phyloP scores from a whole-genome alignment of 2,888 invertebrate genomes.

The Cetonia aurata region DNA sequence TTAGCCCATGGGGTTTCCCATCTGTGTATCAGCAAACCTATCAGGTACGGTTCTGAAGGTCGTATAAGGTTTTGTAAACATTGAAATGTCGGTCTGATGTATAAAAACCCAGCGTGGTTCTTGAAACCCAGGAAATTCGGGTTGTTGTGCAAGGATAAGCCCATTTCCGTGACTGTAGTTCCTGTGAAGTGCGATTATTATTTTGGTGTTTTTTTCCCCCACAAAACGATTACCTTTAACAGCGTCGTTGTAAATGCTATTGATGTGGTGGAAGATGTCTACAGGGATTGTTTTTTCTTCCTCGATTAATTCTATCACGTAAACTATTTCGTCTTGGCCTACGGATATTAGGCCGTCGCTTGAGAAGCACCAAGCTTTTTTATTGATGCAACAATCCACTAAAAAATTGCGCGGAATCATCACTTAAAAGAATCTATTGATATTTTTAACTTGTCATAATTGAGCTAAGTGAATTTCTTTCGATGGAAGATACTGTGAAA shows the following conservation, averaged over 20 bases:
- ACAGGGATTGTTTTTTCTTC: conserved; percentile 74
- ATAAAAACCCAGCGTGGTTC: conserved; percentile 86
- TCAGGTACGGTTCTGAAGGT: conserved; percentile 80
- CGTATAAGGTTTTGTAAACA: conserved; percentile 81
- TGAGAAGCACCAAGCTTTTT: conserved; percentile 81
- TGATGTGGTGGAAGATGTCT: conserved; percentile 82
- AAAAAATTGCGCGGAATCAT: conserved; percentile 39
- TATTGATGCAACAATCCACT: conserved; percentile 84
- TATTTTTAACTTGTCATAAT: too few relatives aligned
- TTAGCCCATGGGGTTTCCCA: conserved; percentile 89
- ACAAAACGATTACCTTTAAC: conserved; percentile 69
- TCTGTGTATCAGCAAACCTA: conserved; percentile 84
- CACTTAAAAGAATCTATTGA: neutral
- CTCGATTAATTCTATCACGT: conserved; percentile 77
- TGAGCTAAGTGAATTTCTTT: too few relatives aligned
- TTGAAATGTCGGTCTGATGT: conserved; percentile 83
- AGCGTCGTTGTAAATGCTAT: conserved; percentile 78
- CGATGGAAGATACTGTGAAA: too few relatives aligned
- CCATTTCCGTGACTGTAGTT: conserved; percentile 77
- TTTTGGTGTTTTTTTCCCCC: too few relatives aligned
- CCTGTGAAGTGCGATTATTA: conserved; percentile 66
- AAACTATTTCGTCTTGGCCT: conserved; percentile 86
- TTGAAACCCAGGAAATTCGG: conserved; percentile 75
- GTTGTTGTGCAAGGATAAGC: conserved; percentile 75
- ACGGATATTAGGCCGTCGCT: conserved; percentile 83